phyloP scores from a whole-genome alignment of 2,797 vertebrate species.

The Sus cebifrons region DNA sequence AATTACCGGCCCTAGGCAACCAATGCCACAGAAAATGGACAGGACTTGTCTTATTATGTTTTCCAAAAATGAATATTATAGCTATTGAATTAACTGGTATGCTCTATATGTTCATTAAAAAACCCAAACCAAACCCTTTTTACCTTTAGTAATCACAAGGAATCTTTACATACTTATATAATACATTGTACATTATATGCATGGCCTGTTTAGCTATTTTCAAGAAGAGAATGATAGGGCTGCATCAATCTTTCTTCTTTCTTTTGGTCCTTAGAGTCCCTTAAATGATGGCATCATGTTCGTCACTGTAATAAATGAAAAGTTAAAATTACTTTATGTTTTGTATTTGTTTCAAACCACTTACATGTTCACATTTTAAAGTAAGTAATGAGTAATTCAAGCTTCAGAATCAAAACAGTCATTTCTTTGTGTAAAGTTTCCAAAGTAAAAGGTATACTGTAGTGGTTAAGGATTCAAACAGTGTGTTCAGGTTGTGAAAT shows the following conservation, averaged over 20 bases:
- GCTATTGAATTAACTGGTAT: neutral
- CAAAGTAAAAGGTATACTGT: neutral
- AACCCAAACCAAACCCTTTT: conserved; percentile 4
- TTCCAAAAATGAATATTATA: neutral
- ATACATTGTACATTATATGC: neutral
- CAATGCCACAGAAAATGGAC: neutral
- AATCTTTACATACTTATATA: conserved; percentile 57
- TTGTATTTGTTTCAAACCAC: conserved; percentile 50
- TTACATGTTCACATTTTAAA: neutral
- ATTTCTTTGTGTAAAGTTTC: neutral
- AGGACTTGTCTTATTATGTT: neutral
- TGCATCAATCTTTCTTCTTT: conserved; percentile 53
- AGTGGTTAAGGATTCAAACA: neutral
- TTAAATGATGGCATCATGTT: conserved; percentile 94
- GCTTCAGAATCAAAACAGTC: conserved; percentile 4
- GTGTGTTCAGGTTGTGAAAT: neutral
- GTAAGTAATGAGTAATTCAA: conserved; percentile 30
- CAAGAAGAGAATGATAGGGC: conserved; percentile 65
- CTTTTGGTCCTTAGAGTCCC: conserved; percentile 53
- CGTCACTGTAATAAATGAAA: conserved; percentile 91
- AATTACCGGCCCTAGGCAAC: neutral
- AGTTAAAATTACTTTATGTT: conserved; percentile 72
- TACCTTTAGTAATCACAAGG: conserved; percentile 62
- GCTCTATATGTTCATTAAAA: conserved; percentile 45
- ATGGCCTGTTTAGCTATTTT: conserved; percentile 53